Percentiles rank a stretch among this genome's conserved stretches.
Conservation (phyloP, 2,113 vertebrate species). For the Mustela nigripes region DNA sequence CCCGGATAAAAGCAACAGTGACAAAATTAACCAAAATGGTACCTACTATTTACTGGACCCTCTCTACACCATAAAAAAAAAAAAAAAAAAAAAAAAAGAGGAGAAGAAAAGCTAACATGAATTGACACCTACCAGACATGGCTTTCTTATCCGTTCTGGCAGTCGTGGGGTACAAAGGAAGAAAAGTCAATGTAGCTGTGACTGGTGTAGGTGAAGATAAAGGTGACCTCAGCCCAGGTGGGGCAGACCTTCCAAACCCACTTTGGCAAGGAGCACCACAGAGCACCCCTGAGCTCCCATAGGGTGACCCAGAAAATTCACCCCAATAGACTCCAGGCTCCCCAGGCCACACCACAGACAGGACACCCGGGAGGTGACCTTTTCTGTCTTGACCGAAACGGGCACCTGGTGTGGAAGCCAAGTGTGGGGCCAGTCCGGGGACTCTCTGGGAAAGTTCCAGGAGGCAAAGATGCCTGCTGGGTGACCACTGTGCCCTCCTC, state of each 20-base stretch:
- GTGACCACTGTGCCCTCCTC: conserved; percentile 61
- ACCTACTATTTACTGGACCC: neutral
- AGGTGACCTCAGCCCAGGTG: no score
- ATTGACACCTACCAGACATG: neutral
- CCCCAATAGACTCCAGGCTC: neutral
- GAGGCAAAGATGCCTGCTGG: rapidly evolving
- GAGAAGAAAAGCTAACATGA: no score
- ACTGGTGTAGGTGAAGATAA: neutral
- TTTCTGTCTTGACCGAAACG: neutral
- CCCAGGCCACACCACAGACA: neutral
- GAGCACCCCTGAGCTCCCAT: neutral
- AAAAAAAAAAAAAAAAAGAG: no score
- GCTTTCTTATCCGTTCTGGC: neutral
- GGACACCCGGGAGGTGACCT: neutral
- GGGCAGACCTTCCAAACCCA: neutral
- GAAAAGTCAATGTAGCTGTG: neutral
- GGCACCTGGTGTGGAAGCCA: neutral
- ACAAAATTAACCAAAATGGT: neutral
- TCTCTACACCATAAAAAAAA: neutral
- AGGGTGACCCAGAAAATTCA: neutral
- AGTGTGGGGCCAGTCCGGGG: neutral
- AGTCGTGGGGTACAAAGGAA: neutral
- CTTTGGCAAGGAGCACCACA: neutral
- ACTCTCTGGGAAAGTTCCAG: neutral
- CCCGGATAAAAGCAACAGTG: neutral